Percentiles rank a stretch among this genome's conserved stretches.
phyloP scores from a whole-genome alignment of 2,113 vertebrate genomes.

The Redunca redunca region DNA sequence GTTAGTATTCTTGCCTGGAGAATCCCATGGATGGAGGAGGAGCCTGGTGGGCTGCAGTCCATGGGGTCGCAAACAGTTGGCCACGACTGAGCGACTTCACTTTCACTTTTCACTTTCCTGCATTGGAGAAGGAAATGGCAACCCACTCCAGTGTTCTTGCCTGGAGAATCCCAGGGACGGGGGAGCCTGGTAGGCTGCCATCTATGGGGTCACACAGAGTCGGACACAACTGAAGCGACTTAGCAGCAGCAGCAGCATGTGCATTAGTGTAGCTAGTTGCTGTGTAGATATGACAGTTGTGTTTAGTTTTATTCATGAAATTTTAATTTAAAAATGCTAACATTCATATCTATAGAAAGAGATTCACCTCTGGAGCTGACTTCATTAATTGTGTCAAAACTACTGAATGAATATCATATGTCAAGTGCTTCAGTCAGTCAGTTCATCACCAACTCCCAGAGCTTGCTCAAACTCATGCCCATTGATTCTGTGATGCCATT shows the following conservation, averaged over 20 bases:
- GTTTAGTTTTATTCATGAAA: neutral
- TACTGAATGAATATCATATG: neutral
- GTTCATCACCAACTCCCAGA: neutral
- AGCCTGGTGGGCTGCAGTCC: too few relatives aligned
- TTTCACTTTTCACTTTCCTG: too few relatives aligned
- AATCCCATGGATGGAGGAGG: too few relatives aligned
- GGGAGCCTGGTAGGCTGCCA: too few relatives aligned
- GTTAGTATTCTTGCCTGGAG: neutral
- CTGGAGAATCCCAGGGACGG: too few relatives aligned
- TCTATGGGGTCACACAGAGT: too few relatives aligned
- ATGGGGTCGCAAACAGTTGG: too few relatives aligned
- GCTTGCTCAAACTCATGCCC: neutral
- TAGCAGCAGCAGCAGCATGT: too few relatives aligned
- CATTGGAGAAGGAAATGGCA: too few relatives aligned
- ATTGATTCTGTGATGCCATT: neutral
- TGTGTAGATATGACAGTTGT: neutral
- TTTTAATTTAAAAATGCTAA: neutral
- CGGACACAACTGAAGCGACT: accelerated
- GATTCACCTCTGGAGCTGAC: neutral
- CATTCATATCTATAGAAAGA: neutral
- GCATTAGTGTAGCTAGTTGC: neutral
- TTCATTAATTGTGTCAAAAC: neutral
- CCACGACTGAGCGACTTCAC: too few relatives aligned
- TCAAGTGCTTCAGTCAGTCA: neutral
- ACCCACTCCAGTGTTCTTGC: too few relatives aligned